phyloP scores from a whole-genome alignment of 2,888 invertebrate genomes.

The Cheiracanthium punctorium region DNA sequence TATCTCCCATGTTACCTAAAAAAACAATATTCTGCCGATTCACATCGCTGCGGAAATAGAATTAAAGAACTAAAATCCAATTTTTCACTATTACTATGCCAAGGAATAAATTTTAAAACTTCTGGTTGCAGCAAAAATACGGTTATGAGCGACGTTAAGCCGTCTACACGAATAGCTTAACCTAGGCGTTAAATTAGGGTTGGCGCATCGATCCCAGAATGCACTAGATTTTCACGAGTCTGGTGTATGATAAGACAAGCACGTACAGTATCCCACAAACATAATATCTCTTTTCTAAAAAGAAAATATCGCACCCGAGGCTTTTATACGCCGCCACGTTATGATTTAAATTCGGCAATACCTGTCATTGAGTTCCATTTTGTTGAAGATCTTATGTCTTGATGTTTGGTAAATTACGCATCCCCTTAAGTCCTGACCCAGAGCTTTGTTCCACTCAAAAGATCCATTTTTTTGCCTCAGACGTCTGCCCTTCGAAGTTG shows the following conservation, averaged over 20 bases:
- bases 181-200: background rate
- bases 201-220: background rate
- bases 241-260: constrained; percentile 47
- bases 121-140: background rate
- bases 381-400: constrained; percentile 65
- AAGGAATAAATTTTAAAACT: background rate
- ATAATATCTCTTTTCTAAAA: constrained; percentile 56
- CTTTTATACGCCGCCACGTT: constrained; percentile 61
- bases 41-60: too few relatives aligned
- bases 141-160: background rate
- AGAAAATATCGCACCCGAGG: constrained; percentile 48
- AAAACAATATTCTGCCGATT: too few relatives aligned
- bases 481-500: background rate
- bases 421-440: constrained; percentile 62
- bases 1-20: too few relatives aligned
- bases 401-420: constrained; percentile 68
- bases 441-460: constrained; percentile 48
- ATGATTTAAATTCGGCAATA: constrained; percentile 69
- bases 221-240: background rate
- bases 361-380: constrained; percentile 65
- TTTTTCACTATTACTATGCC: too few relatives aligned
- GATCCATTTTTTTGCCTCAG: constrained; percentile 11
- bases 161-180: background rate
- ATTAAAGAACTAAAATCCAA: too few relatives aligned
- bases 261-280: constrained; percentile 46